Base-by-base conservation (phyloP, 2,888 invertebrate species). In the Empis livida region DNA sequence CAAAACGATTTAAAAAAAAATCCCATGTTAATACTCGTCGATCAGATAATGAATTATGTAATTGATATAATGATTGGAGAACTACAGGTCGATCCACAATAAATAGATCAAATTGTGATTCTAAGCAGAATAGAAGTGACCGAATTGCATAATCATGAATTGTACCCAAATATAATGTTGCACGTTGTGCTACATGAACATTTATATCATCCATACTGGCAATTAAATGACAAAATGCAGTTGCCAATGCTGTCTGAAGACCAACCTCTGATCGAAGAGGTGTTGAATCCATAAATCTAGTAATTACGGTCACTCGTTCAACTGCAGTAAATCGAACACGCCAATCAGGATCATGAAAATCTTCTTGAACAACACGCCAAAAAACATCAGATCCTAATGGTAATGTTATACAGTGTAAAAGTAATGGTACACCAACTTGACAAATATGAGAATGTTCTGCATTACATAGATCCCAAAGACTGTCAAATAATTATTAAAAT, bases 51-150 rank as follows among this genome's bases (percentile, higher is more conserved):
- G 91, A 86, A 65, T 93, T 94, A 64, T 94, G 91, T 8, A 99
- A 76, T 64, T 96, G 91, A 67, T 93, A 92, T 46, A 99, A 78
- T 2, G 92, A 89, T 66, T 96, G 94, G 38, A 99, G 76, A 30
- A 99, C 90, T 79, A 97, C 88, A 1, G 96, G 94, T 38, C 99
- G 79, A 70, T 99, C 99, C 50, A 91, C 84, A 51, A 96, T 93
- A 52, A 97, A 94, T 51, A 89, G 79, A 73, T 99, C 99, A 72
- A 99, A 99, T 73, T 99, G 97, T 1, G 91, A 88, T 74, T 99
- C 97, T 71, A 99, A 72, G 68, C 97, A 97, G 75, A 86, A 82
- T 46, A 93, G 80, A 53, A 95, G 74, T 48, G 91, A 80, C 84
- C 90, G 71, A 38, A 95, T 77, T 45, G 94, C 88, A 45, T 82